Conservation (phyloP, 1,140 invertebrate species). For the Procambarus clarkii region DNA sequence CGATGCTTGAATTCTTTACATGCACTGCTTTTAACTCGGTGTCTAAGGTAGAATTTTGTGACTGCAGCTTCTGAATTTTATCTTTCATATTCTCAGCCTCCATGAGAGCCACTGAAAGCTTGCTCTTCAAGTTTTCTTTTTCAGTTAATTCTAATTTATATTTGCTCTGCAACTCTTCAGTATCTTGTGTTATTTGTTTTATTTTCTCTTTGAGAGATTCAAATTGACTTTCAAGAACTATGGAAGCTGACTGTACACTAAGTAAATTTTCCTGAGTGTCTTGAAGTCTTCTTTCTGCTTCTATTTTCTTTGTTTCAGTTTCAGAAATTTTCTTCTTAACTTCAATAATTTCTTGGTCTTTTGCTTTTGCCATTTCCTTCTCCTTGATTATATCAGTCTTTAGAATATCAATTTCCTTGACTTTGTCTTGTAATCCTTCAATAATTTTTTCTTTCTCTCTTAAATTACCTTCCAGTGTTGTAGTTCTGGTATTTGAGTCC, state of each 20-base stretch:
- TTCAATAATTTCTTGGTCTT: slow-evolving; percentile 34
- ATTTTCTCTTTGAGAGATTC: slow-evolving; percentile 53
- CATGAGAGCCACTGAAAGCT: slow-evolving; percentile 3
- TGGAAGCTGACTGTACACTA: slow-evolving; percentile 31
- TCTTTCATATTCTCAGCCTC: slow-evolving; percentile 32
- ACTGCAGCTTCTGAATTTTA: slow-evolving; percentile 20
- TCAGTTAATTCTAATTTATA: slow-evolving; percentile 40
- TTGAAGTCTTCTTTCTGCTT: slow-evolving; percentile 41
- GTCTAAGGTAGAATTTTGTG: slow-evolving; percentile 22
- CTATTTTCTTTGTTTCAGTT: slow-evolving; percentile 34
- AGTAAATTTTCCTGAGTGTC: slow-evolving; percentile 49
- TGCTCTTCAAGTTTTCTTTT: slow-evolving; percentile 40
- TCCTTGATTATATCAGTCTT: slow-evolving; percentile 37
- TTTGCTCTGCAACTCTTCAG: slow-evolving; percentile 46
- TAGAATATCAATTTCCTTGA: slow-evolving; percentile 36
- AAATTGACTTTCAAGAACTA: slow-evolving; percentile 52
- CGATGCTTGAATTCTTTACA: slow-evolving; percentile 25
- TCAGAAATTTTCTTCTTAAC: slow-evolving; percentile 50
- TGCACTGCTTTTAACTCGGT: slow-evolving; percentile 43
- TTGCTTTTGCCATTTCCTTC: slow-evolving; percentile 28
- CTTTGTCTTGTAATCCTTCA: slow-evolving; percentile 28
- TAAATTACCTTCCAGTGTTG: slow-evolving; percentile 26
- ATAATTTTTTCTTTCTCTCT: slow-evolving; percentile 48
- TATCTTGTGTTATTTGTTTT: slow-evolving; percentile 46
- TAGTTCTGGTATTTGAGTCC: slow-evolving; percentile 22